These are phyloP conservation scores for Drosophila willistoni DNA, from an alignment of 1,140 invertebrate species.

Conservation along the genomic window DNA sequence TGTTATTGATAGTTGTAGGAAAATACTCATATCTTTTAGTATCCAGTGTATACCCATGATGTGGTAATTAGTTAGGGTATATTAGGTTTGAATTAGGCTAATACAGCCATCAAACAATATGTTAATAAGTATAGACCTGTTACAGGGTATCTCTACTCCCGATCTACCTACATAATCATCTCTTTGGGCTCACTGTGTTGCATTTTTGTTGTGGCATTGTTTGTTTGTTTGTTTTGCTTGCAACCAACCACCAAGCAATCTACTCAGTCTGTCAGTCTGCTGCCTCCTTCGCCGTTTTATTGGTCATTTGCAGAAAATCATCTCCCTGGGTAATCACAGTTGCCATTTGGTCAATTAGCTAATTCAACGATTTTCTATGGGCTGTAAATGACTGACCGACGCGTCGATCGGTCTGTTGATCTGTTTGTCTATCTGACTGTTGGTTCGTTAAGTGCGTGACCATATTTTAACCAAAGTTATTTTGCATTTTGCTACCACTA, in stretches of 20 bases:
- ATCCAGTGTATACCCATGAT: slow-evolving; percentile 21
- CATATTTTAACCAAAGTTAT: slow-evolving; percentile 47
- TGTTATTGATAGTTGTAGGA: slow-evolving; percentile 61
- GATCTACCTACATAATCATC: background rate
- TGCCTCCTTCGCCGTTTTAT: slow-evolving; percentile 9
- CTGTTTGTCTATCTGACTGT: slow-evolving; percentile 15
- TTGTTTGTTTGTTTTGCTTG: slow-evolving; percentile 10
- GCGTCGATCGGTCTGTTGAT: background rate
- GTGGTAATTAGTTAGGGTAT: background rate
- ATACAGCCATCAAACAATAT: too few relatives aligned
- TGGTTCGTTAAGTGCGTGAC: slow-evolving; percentile 50
- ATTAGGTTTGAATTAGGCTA: background rate
- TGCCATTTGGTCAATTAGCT: slow-evolving; percentile 50
- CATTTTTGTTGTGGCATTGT: slow-evolving; percentile 29
- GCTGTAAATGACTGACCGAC: slow-evolving; percentile 16
- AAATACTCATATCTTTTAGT: slow-evolving; percentile 23
- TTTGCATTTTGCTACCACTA: slow-evolving; percentile 38
- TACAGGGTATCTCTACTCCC: background rate
- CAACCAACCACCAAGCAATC: background rate
- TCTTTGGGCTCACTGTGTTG: slow-evolving; percentile 37
- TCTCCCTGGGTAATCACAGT: slow-evolving; percentile 61
- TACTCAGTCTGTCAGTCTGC: slow-evolving; percentile 12
- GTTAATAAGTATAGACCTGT: too few relatives aligned
- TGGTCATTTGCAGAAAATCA: slow-evolving; percentile 59
- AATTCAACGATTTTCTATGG: slow-evolving; percentile 13